Base-by-base conservation (phyloP, 2,888 invertebrate species). In the Anagyrus pseudococci region DNA sequence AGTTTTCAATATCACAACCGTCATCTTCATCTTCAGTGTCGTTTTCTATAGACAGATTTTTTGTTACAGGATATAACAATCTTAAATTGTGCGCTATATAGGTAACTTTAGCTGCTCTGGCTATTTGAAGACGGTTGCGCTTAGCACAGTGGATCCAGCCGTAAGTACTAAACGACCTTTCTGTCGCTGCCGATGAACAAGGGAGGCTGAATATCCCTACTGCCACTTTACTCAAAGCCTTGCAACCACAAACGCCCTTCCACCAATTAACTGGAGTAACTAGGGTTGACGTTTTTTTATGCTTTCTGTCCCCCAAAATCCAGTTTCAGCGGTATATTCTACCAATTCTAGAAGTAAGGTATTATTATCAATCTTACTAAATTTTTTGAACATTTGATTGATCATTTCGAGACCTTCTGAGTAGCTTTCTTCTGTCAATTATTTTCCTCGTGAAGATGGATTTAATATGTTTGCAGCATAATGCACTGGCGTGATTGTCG, bases 401-500 rank as follows among this genome's bases (percentile, higher is more conserved):
- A 52, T 40, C 40, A 52, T 22, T 20, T 52, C 40, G 37, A 10
- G 29, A 1, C 37, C 50, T 4, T 8, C 10, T 7, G 40, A 13
- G 10, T 20, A 23, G 13, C 29, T 4, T 20, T 33, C 23, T 22
- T 10, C 7, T 4, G 6, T 7, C 20, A 52, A 52, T 13, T 33
- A 7, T 37, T 22, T 20, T 2, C 67, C 67, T 52, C 50, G 58
- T 53, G 50, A 62, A 13, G 50, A 1, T 1, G 67, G 62, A 40
- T 67, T 33, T n/a, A 67, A 52, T 52, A 64, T 59, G 25, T 67
- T 62, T 0, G 64, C 62, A 4, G 67, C 59, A 41, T 20, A 67
- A 37, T 67, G 64, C 40, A 64, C 15, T 4, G 57, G 67, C 46
- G 53, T 26, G 4, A 64, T 43, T 10, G 61, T 61, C 58, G 64